Conservation (phyloP, 2,888 invertebrate species). For the Mesorhabditis belari region DNA sequence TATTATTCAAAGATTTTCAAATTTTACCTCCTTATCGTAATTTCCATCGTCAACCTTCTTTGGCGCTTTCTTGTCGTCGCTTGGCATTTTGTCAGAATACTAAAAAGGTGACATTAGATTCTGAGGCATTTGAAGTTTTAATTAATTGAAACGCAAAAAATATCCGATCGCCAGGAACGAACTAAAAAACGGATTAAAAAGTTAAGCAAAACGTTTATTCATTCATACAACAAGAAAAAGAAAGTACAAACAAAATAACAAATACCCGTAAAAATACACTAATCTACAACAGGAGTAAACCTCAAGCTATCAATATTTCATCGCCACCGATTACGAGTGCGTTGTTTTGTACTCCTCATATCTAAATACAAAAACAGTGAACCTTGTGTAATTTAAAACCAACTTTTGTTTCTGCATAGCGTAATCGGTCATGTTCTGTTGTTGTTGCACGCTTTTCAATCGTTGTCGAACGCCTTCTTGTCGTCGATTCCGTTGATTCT, state of each 20-base stretch:
- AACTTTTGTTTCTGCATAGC: constrained; percentile 32
- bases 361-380: background rate
- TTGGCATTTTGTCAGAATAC: background rate
- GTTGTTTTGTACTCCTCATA: constrained; percentile 36
- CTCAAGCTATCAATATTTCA: background rate
- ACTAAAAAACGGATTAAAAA: background rate
- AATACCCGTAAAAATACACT: background rate
- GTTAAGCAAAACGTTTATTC: background rate
- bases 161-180: background rate
- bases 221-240: background rate
- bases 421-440: constrained; percentile 48
- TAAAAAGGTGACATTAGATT: no score
- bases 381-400: background rate
- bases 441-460: constrained; percentile 40
- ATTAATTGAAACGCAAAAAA: no score
- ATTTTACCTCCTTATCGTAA: constrained; percentile 18
- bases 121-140: no score
- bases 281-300: no score
- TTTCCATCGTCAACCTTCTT: constrained; percentile 19
- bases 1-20: background rate
- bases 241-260: no score
- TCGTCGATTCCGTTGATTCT: constrained; percentile 35
- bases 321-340: constrained; percentile 17
- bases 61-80: constrained; percentile 1
- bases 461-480: constrained; percentile 45